These are phyloP conservation scores for Origma solitaria DNA, from an alignment of 2,113 vertebrate genomes.

Conservation along the genomic window DNA sequence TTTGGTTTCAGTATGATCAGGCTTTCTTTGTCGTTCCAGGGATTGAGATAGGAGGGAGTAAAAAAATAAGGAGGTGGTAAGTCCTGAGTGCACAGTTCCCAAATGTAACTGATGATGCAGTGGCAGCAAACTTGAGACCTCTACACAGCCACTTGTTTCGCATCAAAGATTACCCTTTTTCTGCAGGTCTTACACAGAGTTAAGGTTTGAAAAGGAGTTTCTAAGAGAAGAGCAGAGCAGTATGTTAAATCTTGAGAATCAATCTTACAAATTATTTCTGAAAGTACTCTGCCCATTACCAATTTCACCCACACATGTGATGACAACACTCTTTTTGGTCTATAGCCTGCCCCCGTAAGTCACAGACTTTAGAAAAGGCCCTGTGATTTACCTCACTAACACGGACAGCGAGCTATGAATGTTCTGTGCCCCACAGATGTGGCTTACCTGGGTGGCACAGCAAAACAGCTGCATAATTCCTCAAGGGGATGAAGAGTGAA, in stretches of 20 bases:
- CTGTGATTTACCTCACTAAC: background rate
- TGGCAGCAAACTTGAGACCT: background rate
- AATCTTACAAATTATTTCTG: background rate
- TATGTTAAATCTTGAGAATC: background rate
- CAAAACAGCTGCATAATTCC: background rate
- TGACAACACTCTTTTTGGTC: background rate
- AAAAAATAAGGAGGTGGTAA: background rate
- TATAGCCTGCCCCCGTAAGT: background rate
- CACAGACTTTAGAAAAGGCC: background rate
- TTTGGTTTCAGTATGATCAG: background rate
- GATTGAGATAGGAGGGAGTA: background rate
- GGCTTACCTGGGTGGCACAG: background rate
- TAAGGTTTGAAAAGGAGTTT: background rate
- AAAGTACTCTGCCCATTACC: background rate
- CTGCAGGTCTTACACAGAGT: background rate
- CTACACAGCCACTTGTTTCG: background rate
- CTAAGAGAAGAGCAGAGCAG: background rate
- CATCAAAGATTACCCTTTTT: background rate
- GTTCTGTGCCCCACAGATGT: background rate
- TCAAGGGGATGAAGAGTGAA: background rate
- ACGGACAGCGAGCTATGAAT: background rate
- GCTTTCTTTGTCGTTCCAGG: background rate
- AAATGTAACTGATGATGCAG: background rate
- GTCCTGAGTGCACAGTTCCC: background rate
- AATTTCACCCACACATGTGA: background rate